These are phyloP conservation scores for Campopleginae sp. DNA, from an alignment of 2,888 invertebrate species.

Conservation along the genomic window DNA sequence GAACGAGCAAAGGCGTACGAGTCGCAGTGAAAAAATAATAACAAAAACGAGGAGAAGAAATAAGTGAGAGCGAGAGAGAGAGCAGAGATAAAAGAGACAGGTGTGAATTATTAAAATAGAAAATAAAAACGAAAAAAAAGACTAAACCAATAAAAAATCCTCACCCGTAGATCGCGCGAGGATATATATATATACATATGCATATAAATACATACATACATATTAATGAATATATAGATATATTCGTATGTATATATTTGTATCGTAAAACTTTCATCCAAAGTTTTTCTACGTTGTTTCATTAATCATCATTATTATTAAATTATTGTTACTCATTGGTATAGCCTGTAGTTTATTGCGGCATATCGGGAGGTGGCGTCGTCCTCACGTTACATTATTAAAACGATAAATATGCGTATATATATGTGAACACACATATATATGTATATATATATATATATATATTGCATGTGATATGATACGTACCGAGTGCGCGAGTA, in stretches of 20 bases:
- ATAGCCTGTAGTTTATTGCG: constrained; percentile 62
- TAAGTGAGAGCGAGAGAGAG: background rate
- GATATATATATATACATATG: constrained; percentile 49
- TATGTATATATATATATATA: constrained; percentile 12
- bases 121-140: constrained; percentile 53
- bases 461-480: constrained; percentile 46
- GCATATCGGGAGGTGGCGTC: constrained; percentile 64
- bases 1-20: background rate
- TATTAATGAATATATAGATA: constrained; percentile 13
- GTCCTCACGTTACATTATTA: constrained; percentile 54
- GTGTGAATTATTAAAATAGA: constrained; percentile 54
- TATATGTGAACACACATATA: background rate
- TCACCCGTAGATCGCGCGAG: constrained; percentile 65
- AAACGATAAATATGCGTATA: constrained; percentile 18
- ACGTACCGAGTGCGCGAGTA: constrained; percentile 6
- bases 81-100: constrained; percentile 37
- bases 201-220: background rate
- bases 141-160: constrained; percentile 58
- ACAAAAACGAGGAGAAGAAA: background rate
- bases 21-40: constrained; percentile 10
- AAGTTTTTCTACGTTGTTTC: constrained; percentile 68
- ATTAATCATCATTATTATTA: constrained; percentile 63
- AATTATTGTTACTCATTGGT: constrained; percentile 66
- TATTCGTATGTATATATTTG: constrained; percentile 9
- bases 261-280: constrained; percentile 61